Percentiles rank a stretch among this genome's conserved stretches.
phyloP scores from a whole-genome alignment of 2,797 vertebrate species.

The Emydoidea blandingii region DNA sequence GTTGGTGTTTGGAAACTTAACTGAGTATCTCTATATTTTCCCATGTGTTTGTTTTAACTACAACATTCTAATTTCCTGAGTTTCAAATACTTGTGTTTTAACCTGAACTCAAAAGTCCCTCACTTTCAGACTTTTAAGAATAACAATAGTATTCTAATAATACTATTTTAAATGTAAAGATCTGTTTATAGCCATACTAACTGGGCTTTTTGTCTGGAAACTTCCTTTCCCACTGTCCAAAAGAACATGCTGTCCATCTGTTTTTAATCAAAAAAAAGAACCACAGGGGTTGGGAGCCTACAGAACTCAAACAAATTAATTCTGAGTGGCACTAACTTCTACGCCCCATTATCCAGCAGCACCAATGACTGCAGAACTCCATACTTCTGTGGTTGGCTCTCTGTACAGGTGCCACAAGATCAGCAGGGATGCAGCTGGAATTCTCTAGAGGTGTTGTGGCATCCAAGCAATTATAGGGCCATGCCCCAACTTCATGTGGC shows the following conservation, averaged over 20 bases:
- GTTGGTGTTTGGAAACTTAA: neutral
- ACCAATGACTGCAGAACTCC: neutral
- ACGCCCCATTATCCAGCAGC: neutral
- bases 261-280: neutral
- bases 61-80: slow-evolving; percentile 20
- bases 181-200: slow-evolving; percentile 45
- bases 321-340: neutral
- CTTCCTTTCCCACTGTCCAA: neutral
- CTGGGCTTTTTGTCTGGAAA: slow-evolving; percentile 25
- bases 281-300: neutral
- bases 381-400: neutral
- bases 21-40: neutral
- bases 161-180: neutral
- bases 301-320: slow-evolving; percentile 3
- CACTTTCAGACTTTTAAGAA: neutral
- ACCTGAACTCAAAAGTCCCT: neutral
- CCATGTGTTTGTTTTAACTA: neutral
- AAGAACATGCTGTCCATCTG: neutral
- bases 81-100: neutral
- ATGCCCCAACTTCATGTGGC: rapidly evolving
- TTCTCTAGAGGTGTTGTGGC: neutral
- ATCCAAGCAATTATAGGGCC: rapidly evolving
- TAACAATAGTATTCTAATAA: slow-evolving; percentile 1
- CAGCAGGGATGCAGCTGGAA: neutral
- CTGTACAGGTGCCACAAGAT: neutral